Percentiles rank a stretch among this genome's conserved stretches.
These are phyloP conservation scores for Choloepus hoffmanni DNA, from an alignment of 2,113 vertebrate species.

Conservation along the genomic window DNA sequence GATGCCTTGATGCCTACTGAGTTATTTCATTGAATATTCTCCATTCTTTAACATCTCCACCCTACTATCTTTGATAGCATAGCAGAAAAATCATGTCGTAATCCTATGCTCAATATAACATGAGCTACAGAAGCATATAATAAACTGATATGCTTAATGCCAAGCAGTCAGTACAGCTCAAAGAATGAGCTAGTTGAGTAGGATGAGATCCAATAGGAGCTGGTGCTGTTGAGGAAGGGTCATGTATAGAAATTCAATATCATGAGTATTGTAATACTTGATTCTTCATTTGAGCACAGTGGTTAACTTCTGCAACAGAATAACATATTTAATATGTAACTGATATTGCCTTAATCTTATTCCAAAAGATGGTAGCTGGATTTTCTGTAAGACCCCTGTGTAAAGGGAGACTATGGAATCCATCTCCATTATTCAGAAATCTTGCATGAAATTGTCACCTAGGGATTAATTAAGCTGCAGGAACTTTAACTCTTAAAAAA, in stretches of 20 bases:
- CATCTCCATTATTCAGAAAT: not conserved
- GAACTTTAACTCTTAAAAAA: not conserved
- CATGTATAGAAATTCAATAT: conserved; percentile 22
- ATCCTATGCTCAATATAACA: conserved; percentile 12
- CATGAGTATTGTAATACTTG: conserved; percentile 57
- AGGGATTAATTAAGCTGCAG: not conserved
- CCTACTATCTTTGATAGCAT: not conserved
- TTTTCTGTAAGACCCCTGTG: not conserved
- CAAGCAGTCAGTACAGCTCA: conserved; percentile 51
- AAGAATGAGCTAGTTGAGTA: conserved; percentile 7
- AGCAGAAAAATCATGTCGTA: conserved; percentile 42
- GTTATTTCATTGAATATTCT: conserved; percentile 47
- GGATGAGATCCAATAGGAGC: conserved; percentile 58
- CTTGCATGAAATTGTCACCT: not conserved
- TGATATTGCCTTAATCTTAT: not conserved
- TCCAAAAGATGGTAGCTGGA: not conserved
- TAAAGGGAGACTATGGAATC: not conserved
- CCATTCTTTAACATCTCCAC: not conserved
- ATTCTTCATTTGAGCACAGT: conserved; percentile 26
- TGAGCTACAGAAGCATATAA: conserved; percentile 31
- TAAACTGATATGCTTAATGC: not conserved
- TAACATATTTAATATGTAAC: conserved; percentile 56
- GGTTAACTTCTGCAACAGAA: not conserved
- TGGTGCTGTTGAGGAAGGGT: conserved; percentile 55
- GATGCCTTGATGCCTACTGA: not conserved